Conservation (phyloP, 2,797 vertebrate genomes). For the Lycodopsis pacificus region DNA sequence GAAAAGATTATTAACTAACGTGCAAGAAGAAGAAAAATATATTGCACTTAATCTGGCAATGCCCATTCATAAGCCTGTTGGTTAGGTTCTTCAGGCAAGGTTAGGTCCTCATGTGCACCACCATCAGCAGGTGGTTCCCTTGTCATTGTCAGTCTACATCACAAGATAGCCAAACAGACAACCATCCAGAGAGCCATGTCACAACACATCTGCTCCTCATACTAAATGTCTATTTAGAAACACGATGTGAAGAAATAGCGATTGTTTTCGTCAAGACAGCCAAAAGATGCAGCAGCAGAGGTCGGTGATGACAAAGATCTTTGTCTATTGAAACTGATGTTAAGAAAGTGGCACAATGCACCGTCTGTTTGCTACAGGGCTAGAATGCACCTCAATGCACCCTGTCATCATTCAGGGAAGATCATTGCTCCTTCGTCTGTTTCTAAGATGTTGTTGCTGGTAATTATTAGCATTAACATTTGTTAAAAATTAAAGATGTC, state of each 20-base stretch:
- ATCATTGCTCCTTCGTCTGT: constrained; percentile 13
- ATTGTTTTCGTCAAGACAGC: constrained; percentile 51
- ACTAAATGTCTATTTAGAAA: constrained; percentile 61
- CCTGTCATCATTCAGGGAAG: constrained; percentile 14
- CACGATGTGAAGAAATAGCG: constrained; percentile 27
- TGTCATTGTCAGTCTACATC: constrained; percentile 76
- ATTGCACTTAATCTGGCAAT: constrained; percentile 33
- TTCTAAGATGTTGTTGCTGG: not conserved
- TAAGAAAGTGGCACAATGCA: constrained; percentile 8
- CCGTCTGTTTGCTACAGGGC: constrained; percentile 20
- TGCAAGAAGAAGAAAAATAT: not conserved
- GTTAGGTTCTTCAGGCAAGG: constrained; percentile 68
- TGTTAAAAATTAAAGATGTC: not conserved
- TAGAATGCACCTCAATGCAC: not conserved
- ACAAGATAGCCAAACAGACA: constrained; percentile 66
- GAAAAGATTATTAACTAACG: not conserved
- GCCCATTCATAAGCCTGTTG: constrained; percentile 38
- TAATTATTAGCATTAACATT: not conserved
- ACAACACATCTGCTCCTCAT: constrained; percentile 70
- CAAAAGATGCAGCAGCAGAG: constrained; percentile 33
- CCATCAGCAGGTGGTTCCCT: constrained; percentile 62
- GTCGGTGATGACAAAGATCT: constrained; percentile 14
- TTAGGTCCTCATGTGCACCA: constrained; percentile 47
- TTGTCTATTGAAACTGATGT: constrained; percentile 30
- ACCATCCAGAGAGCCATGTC: constrained; percentile 66